Evolutionary conservation across 2,888 invertebrate genomes (phyloP), one percentile per base, ranked within the genome.

Genomic region (Nowickia ferox): DNA sequence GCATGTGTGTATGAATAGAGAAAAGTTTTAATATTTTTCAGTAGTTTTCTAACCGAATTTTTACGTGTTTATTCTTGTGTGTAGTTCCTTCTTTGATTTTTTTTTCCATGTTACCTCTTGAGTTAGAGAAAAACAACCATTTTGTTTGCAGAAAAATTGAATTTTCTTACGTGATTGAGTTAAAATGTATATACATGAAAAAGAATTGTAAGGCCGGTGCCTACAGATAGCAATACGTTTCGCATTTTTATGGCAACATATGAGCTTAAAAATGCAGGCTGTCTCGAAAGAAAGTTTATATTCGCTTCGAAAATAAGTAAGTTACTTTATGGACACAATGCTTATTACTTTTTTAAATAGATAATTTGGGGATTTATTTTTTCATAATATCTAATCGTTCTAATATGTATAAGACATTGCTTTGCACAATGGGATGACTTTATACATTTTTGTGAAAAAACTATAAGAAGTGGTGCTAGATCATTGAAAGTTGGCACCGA

Each of bases 101-200:
- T 17, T 9, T 38, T 11, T 17, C 19, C 17, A 17, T 22, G 42
- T 30, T 46, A 72, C 38, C 22, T 72, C 61, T 48, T 55, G 63
- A 46, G 46, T 65, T 46, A 55, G 30, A 57, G 46, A 48, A 75
- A 72, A 46, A 63, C 82, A 76, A 76, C 55, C 63, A 82, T 76
- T 76, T 71, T 69, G 75, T 76, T 69, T 75, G 10, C 2, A 19
- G 44, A 1, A 81, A 66, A 74, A 81, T 59, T 44, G 17, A 74
- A 81, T 81, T 81, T 66, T 53, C 59, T 51, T 59, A 68, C 48
- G 51, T 81, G 66, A 53, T 44, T 59, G 22, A 42, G n/a, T 15
- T 69, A n/a, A 11, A 9, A 1, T 42, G 30, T 30, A 30, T 30
- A 6, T 2, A 30, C 30, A 15, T 38, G 13, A 57, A 48, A 1